Evolutionary conservation across 2,797 vertebrate genomes (phyloP), one percentile per base, ranked within the genome.

Genomic region (Danio aesculapii): DNA sequence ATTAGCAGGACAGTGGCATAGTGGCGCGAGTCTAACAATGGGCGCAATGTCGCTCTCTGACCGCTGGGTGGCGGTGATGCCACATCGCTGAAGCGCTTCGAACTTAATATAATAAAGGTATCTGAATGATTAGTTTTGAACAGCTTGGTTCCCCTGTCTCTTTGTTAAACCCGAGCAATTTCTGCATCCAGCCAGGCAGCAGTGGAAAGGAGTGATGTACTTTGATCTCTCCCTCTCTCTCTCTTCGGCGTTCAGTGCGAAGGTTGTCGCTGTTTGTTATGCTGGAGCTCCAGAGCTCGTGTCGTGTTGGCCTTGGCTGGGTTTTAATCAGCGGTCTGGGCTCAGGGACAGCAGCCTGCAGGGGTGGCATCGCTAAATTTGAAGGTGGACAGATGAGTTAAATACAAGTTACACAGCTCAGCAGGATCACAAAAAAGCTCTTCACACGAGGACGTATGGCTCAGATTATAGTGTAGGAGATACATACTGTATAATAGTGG

Each of bases 361-460:
- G 49, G 79, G 80, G 69, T 61, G 67, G 80, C 58, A 70, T 75
- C 46, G 82, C 80, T 67, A 75, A 59, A 71, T 73, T 63, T 62
- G 74, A 84, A 74, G 75, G 83, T 84, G 81, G 81, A 85, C 81
- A 74, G 78, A 86, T 85, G 83, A 71, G 75, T 78, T 83, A 83
- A 86, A 84, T 68, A 75, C 61, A 62, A 78, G 83, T 77, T 68
- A 50, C 55, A 79, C 53, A 68, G 81, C 69, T 76, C 73, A 81
- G 72, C 83, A 50, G 75, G 52, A 81, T 71, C 58, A 78, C 63
- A 62, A 30, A 69, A 30, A 69, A 66, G 77, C 70, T 84, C 73
- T 71, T 83, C 77, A 71, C 72, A 67, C 43, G 66, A 77, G 79
- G 77, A 74, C 6, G 17, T 63, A 68, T 19, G 64, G 68, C 64